Percentiles rank a stretch among this genome's conserved stretches.
These are phyloP conservation scores for Chrysomallon squamiferum DNA, from an alignment of 1,140 invertebrate species.

Conservation along the genomic window DNA sequence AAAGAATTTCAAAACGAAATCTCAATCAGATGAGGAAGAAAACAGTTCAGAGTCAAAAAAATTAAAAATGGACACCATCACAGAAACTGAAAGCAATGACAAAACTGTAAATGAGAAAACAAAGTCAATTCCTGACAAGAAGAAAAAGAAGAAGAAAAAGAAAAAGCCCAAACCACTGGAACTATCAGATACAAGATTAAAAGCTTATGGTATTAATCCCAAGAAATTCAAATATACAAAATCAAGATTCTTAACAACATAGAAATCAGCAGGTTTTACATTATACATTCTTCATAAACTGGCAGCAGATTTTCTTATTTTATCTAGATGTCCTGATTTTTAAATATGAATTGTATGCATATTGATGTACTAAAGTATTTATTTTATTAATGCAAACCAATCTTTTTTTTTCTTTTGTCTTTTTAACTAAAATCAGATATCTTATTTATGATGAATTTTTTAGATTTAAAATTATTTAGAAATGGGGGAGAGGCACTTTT, in stretches of 20 bases:
- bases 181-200: conserved; percentile 76
- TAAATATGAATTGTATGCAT: too few species aligned
- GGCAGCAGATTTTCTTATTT: too few species aligned
- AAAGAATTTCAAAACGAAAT: not conserved
- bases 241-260: not conserved
- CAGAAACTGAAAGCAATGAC: conserved; percentile 8
- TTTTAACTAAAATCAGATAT: too few species aligned
- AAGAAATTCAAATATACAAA: conserved; percentile 76
- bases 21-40: not conserved
- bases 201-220: conserved; percentile 90
- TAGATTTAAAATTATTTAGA: too few species aligned
- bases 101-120: conserved; percentile 32
- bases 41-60: not conserved
- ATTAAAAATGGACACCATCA: conserved; percentile 14
- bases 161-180: conserved; percentile 22
- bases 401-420: too few species aligned
- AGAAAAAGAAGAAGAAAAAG: conserved; percentile 48
- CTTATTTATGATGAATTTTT: too few species aligned
- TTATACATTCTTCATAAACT: too few species aligned
- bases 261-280: too few species aligned
- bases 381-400: too few species aligned
- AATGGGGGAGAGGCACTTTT: too few species aligned
- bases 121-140: conserved; percentile 37
- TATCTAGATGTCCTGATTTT: too few species aligned
- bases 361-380: too few species aligned